Percentiles rank a stretch among this genome's conserved stretches.
These are phyloP conservation scores for Ariopsis seemanni DNA, from an alignment of 2,113 vertebrate genomes.

Conservation along the genomic window DNA sequence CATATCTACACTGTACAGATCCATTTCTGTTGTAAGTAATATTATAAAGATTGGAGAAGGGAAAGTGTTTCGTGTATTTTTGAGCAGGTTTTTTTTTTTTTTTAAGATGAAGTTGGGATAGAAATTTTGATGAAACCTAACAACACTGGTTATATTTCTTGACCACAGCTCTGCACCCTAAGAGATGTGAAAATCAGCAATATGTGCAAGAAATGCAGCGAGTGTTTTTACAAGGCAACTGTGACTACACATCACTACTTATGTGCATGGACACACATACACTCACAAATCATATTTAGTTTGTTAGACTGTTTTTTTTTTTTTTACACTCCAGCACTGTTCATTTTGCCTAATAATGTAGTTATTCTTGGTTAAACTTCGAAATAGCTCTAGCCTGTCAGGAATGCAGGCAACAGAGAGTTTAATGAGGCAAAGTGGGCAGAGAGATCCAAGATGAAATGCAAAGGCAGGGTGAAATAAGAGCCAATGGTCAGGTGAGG, in stretches of 20 bases:
- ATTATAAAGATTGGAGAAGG: neutral
- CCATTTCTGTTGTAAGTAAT: neutral
- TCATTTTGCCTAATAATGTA: neutral
- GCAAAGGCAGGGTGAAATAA: too few relatives aligned
- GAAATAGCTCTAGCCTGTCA: neutral
- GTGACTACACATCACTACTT: neutral
- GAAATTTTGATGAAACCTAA: neutral
- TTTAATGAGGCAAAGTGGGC: too few relatives aligned
- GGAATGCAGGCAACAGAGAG: too few relatives aligned
- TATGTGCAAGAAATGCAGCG: neutral
- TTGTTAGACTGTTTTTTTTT: neutral
- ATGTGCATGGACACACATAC: neutral
- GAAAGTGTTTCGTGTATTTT: too few relatives aligned
- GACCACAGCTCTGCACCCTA: neutral
- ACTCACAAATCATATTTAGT: neutral
- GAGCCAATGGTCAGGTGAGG: too few relatives aligned
- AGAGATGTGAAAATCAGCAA: neutral
- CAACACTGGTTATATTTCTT: neutral
- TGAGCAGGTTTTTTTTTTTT: neutral
- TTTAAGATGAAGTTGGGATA: neutral
- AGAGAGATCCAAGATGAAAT: too few relatives aligned
- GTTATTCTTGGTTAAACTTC: neutral
- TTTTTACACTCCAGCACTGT: neutral
- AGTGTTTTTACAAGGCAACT: neutral
- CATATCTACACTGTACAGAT: neutral